phyloP scores from a whole-genome alignment of 2,797 vertebrate genomes.

The Chlorospingus semifuscus region DNA sequence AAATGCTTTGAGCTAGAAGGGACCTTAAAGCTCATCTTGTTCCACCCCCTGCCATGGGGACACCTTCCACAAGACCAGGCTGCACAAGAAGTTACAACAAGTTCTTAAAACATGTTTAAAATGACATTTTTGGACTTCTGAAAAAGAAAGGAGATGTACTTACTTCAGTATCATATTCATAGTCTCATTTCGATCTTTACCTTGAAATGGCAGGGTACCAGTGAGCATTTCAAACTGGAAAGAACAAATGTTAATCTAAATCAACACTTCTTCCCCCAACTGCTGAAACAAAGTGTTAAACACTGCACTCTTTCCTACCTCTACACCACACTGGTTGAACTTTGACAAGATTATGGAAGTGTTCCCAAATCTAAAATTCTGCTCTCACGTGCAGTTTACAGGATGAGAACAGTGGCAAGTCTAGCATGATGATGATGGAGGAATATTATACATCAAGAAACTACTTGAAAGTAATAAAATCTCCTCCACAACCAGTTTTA shows the following conservation, averaged over 20 bases:
- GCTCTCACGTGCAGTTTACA: not conserved
- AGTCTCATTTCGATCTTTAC: slow-evolving; percentile 96
- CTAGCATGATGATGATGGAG: not conserved
- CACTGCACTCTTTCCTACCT: not conserved
- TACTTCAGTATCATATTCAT: slow-evolving; percentile 99
- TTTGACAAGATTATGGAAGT: not conserved
- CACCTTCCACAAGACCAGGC: not conserved
- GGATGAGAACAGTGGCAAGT: not conserved
- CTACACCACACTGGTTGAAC: not conserved
- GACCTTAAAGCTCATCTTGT: not conserved
- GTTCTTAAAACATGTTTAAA: not conserved
- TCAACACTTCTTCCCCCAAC: not conserved
- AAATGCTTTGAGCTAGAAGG: not conserved
- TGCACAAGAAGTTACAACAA: not conserved
- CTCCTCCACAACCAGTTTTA: not conserved
- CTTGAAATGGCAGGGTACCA: slow-evolving; percentile 96
- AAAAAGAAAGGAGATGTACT: slow-evolving; percentile 70
- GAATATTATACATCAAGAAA: not conserved
- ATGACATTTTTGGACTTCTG: not conserved
- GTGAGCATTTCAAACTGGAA: slow-evolving; percentile 98
- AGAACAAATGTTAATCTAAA: slow-evolving; percentile 55
- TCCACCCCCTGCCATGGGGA: not conserved
- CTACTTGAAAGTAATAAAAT: not conserved
- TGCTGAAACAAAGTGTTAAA: not conserved
- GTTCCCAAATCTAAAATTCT: not conserved